phyloP scores from a whole-genome alignment of 2,113 vertebrate genomes.

The Brachypteracias leptosomus region DNA sequence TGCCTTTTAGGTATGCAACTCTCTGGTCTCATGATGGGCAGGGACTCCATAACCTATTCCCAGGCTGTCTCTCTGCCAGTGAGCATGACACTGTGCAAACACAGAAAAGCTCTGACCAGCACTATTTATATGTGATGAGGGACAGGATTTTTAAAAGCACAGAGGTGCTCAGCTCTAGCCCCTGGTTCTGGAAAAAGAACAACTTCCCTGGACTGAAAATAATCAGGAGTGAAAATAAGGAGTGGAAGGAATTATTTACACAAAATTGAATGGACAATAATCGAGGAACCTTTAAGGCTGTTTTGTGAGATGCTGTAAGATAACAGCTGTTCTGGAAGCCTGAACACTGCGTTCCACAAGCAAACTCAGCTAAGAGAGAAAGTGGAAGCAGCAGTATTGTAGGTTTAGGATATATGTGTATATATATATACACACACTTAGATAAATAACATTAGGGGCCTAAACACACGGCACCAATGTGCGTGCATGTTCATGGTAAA shows the following conservation, averaged over 20 bases:
- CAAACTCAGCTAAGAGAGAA: not conserved
- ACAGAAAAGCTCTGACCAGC: not conserved
- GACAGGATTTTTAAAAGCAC: not conserved
- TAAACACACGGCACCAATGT: not conserved
- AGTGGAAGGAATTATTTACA: not conserved
- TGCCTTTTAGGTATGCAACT: conserved; percentile 7
- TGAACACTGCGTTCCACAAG: not conserved
- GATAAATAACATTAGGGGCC: not conserved
- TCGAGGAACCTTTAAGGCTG: not conserved
- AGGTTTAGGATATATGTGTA: not conserved
- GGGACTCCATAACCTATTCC: not conserved
- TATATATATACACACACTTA: not conserved
- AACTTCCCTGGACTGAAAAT: not conserved
- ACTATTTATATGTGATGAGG: not conserved
- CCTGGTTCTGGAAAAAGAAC: not conserved
- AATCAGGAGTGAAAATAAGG: not conserved
- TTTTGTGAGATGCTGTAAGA: not conserved
- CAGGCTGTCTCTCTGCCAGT: not conserved
- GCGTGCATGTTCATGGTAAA: not conserved
- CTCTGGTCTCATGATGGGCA: not conserved
- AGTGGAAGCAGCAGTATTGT: not conserved
- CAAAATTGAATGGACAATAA: not conserved
- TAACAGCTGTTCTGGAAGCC: not conserved
- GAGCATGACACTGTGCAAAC: not conserved
- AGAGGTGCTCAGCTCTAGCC: not conserved